Percentiles rank a stretch among this genome's conserved stretches.
phyloP scores from a whole-genome alignment of 2,888 invertebrate genomes.

The Adelphocoris suturalis region DNA sequence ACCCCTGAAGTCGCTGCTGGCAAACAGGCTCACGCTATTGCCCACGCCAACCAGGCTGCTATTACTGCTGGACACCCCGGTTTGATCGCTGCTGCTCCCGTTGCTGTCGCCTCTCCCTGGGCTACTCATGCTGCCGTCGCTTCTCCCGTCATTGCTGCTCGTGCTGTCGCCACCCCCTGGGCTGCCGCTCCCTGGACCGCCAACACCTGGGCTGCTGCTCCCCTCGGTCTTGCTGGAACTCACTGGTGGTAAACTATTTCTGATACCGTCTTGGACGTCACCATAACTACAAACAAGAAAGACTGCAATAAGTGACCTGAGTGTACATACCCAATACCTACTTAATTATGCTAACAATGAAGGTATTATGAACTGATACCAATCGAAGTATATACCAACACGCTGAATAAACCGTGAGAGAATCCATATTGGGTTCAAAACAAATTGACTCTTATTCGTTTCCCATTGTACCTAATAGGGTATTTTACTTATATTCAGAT shows the following conservation, averaged over 20 bases:
- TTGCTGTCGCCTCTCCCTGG: conserved; percentile 40
- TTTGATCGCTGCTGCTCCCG: conserved; percentile 56
- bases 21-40: conserved; percentile 78
- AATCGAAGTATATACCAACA: no score
- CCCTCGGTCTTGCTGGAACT: conserved; percentile 51
- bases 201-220: conserved; percentile 59
- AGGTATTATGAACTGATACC: no score
- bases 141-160: conserved; percentile 75
- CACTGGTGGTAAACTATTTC: conserved; percentile 42
- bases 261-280: no score
- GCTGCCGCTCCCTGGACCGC: conserved; percentile 71
- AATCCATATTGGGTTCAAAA: no score
- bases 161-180: conserved; percentile 42
- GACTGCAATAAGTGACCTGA: conserved; percentile 49
- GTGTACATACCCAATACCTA: conserved; percentile 56
- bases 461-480: no score
- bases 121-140: conserved; percentile 53
- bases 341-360: background rate
- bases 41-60: conserved; percentile 77
- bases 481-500: no score
- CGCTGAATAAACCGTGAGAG: no score
- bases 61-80: conserved; percentile 50
- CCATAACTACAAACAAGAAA: background rate
- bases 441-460: no score
- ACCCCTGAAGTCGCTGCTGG: conserved; percentile 78